These are phyloP conservation scores for Dynastes hyllus DNA, from an alignment of 2,888 invertebrate species.

Conservation along the genomic window DNA sequence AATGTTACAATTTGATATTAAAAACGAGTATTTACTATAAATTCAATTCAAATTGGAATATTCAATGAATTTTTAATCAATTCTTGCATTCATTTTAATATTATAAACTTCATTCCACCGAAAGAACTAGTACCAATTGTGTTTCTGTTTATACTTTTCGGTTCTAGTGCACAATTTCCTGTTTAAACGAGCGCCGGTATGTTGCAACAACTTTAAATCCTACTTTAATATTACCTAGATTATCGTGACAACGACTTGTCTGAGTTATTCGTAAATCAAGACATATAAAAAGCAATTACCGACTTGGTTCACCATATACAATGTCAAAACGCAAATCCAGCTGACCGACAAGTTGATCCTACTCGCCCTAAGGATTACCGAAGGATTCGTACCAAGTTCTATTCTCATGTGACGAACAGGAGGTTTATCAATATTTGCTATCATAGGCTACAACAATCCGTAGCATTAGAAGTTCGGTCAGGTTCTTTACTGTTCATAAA, in stretches of 20 bases:
- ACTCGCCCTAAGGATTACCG: constrained; percentile 58
- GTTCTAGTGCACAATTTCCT: not conserved
- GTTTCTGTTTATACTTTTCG: not conserved
- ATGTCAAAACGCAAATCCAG: constrained; percentile 66
- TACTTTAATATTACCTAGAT: constrained; percentile 49
- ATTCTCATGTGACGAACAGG: constrained; percentile 58
- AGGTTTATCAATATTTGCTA: constrained; percentile 64
- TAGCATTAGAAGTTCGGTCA: constrained; percentile 57
- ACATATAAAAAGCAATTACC: constrained; percentile 65
- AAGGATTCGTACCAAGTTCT: constrained; percentile 58
- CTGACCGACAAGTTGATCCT: constrained; percentile 65
- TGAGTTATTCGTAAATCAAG: constrained; percentile 57
- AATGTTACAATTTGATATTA: too few species aligned
- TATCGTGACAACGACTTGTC: constrained; percentile 54
- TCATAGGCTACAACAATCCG: constrained; percentile 56
- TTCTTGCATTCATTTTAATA: not conserved
- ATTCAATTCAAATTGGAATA: too few species aligned
- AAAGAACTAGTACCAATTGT: not conserved
- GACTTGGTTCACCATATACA: constrained; percentile 60
- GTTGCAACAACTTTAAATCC: constrained; percentile 37
- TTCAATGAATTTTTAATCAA: too few species aligned
- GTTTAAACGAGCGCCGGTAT: constrained; percentile 19
- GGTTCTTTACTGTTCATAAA: constrained; percentile 56
- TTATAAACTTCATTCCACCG: not conserved
- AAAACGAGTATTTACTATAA: too few species aligned